Base-by-base conservation (phyloP, 2,888 invertebrate species). In the Syrista parreyssii region DNA sequence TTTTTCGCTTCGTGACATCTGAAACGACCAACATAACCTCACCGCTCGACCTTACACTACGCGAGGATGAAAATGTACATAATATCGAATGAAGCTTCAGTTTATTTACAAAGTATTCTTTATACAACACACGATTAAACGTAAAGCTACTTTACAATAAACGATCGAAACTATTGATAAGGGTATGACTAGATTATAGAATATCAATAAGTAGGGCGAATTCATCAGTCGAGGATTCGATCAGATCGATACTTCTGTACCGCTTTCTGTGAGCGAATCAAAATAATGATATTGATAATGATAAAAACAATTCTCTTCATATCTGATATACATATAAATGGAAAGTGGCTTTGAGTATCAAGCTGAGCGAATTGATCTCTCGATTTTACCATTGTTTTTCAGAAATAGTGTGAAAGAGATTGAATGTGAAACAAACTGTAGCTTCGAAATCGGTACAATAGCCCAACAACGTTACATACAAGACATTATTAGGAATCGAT, bases 181-280 rank as follows among this genome's bases (percentile, higher is more conserved):
- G 55, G 78, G 72, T 78, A 81, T 89, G 89, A 89, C 89, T 89
- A 89, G 88, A 88, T 87, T 85, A 84, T 80, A 85, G 74, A 86
- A 87, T 86, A 85, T 86, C 82, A 84, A 80, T 81, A 79, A 83
- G 81, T 82, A 78, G 79, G 83, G 80, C 77, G 73, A 78, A 83
- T 71, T 75, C 79, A 76, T 83, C 82, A 84, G 82, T 86, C 83
- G 35, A 79, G 81, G 78, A 76, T 79, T 79, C 82, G 71, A 73
- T 77, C 68, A 73, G 68, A 32, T 74, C 55, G 74, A 73, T 77
- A 74, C 36, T 75, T 77, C 1, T 3, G 71, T 71, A 71, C 12
- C 33, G 15, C 71, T 33, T 71, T 31, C 15, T 31, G 31, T 71
- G 15, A 23, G 55, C 23, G 23, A 55, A 55, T 11, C 23, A 23